These are phyloP conservation scores for Spongilla lacustris DNA, from an alignment of 37 sponge, comb jelly and placozoan species.

Conservation along the genomic window DNA sequence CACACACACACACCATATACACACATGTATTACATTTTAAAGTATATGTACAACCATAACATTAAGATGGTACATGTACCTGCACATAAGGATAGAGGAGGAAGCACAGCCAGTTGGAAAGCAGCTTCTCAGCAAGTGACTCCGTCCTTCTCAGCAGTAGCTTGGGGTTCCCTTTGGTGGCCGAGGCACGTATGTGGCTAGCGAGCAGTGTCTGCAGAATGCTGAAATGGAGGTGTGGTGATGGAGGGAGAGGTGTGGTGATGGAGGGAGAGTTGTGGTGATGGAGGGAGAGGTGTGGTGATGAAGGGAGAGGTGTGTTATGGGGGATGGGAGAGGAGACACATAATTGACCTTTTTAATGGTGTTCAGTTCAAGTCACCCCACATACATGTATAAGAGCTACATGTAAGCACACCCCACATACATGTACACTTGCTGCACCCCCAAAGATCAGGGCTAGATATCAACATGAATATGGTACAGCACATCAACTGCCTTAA, in stretches of 20 bases:
- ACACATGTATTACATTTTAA: too few relatives aligned
- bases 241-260: neutral
- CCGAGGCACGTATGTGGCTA: constrained; percentile 71
- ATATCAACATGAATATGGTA: too few relatives aligned
- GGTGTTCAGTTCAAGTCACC: too few relatives aligned
- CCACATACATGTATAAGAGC: too few relatives aligned
- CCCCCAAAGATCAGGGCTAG: too few relatives aligned
- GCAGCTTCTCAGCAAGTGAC: constrained; percentile 90
- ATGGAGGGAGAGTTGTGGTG: neutral
- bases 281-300: too few relatives aligned
- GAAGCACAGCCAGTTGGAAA: constrained; percentile 92
- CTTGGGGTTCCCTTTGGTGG: constrained; percentile 66
- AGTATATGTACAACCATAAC: neutral
- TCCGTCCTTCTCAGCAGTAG: constrained; percentile 88
- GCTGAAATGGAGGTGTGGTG: constrained; percentile 16
- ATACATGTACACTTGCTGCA: too few relatives aligned
- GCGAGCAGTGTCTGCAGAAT: constrained; percentile 70
- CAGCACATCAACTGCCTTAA: too few relatives aligned
- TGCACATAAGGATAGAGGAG: constrained; percentile 79
- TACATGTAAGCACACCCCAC: too few relatives aligned
- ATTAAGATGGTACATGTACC: constrained; percentile 32
- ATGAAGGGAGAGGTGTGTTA: too few relatives aligned
- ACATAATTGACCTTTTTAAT: too few relatives aligned
- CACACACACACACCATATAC: neutral
- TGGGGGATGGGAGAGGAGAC: too few relatives aligned